Conservation (phyloP, 2,888 invertebrate species). For the Griposia aprilina region DNA sequence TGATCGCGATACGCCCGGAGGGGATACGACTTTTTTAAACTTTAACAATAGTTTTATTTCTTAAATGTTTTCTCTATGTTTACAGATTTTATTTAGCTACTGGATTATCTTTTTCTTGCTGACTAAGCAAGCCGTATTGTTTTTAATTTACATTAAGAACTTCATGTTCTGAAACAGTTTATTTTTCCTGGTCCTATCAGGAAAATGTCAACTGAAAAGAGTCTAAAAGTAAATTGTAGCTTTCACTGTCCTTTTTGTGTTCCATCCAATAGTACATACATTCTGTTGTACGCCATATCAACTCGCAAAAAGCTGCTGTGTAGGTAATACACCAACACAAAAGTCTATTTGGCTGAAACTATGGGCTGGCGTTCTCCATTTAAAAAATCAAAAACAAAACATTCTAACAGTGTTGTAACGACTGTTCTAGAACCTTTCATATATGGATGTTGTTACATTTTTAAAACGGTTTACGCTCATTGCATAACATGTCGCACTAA, state of each 20-base stretch:
- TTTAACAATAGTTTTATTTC: conserved; percentile 57
- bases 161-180: not conserved
- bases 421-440: conserved; percentile 53
- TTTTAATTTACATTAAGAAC: not conserved
- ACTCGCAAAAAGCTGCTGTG: conserved; percentile 25
- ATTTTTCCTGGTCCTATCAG: conserved; percentile 4
- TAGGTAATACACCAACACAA: conserved; percentile 50
- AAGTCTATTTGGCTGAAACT: conserved; percentile 60
- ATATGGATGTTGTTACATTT: conserved; percentile 50
- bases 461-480: conserved; percentile 48
- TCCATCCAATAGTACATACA: conserved; percentile 16
- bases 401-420: conserved; percentile 45
- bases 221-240: conserved; percentile 6
- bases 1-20: conserved; percentile 73
- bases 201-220: conserved; percentile 5
- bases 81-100: conserved; percentile 23
- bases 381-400: conserved; percentile 59
- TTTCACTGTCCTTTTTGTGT: conserved; percentile 1
- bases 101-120: conserved; percentile 8
- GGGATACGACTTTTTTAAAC: conserved; percentile 64
- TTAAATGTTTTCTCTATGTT: conserved; percentile 28
- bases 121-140: not conserved
- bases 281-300: conserved; percentile 27
- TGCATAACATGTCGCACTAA: conserved; percentile 23
- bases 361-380: conserved; percentile 50